A percentile compares a stretch with the other conserved stretches of the same genome.
Evolutionary conservation across 1,140 invertebrate genomes (phyloP).

Genomic region (Caenorhabditis inopinata): DNA sequence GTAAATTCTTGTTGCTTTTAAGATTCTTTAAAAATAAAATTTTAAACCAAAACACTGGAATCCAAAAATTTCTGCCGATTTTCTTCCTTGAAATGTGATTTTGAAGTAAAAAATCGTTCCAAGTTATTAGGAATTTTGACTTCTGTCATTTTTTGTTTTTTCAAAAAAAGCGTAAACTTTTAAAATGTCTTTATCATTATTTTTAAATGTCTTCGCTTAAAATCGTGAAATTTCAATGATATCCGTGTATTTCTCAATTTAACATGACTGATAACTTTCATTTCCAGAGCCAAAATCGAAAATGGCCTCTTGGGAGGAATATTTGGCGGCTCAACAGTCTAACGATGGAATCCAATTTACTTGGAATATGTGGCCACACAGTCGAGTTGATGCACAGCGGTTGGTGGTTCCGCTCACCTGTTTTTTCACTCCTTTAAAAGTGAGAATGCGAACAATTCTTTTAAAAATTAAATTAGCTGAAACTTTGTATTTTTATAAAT

Average conservation of each 20-base stretch:
- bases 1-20: not conserved
- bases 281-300: not conserved
- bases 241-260: too few relatives aligned
- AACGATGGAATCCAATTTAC: conserved; percentile 91
- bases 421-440: conserved; percentile 93
- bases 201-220: too few relatives aligned
- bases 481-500: too few relatives aligned
- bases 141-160: too few relatives aligned
- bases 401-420: conserved; percentile 90
- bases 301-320: conserved; percentile 74
- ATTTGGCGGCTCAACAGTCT: conserved; percentile 95
- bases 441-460: conserved; percentile 69
- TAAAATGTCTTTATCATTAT: too few relatives aligned
- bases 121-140: too few relatives aligned
- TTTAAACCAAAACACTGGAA: not conserved
- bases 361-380: conserved; percentile 98
- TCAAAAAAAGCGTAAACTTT: too few relatives aligned
- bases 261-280: too few relatives aligned
- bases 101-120: too few relatives aligned
- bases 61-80: not conserved
- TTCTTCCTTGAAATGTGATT: not conserved
- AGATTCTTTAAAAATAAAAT: not conserved
- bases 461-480: not conserved
- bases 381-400: conserved; percentile 86
- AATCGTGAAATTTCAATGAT: too few relatives aligned